phyloP scores from a whole-genome alignment of 2,888 invertebrate species.

The Spodoptera picta region DNA sequence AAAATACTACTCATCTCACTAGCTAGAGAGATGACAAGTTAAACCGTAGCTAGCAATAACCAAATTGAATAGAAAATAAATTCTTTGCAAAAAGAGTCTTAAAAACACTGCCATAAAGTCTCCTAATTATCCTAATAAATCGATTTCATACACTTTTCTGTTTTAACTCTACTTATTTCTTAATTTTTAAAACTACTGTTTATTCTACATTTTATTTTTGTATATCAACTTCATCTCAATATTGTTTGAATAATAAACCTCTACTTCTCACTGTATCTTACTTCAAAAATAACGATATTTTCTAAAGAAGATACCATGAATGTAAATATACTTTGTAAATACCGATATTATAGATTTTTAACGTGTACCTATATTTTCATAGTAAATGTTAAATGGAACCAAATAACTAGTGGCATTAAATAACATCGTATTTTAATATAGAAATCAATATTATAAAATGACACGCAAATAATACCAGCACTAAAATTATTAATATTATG shows the following conservation, averaged over 20 bases:
- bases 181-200: too few relatives aligned
- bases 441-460: slow-evolving; percentile 18
- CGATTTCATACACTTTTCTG: background rate
- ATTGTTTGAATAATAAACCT: background rate
- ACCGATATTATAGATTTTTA: slow-evolving; percentile 74
- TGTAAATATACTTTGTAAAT: slow-evolving; percentile 72
- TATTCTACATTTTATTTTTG: background rate
- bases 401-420: slow-evolving; percentile 74
- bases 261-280: slow-evolving; percentile 13
- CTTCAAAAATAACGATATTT: slow-evolving; percentile 57
- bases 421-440: slow-evolving; percentile 47
- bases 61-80: slow-evolving; percentile 9
- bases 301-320: slow-evolving; percentile 63
- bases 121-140: background rate
- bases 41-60: slow-evolving; percentile 31
- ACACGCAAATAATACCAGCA: slow-evolving; percentile 53
- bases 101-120: slow-evolving; percentile 66
- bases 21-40: slow-evolving; percentile 5
- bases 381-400: slow-evolving; percentile 87
- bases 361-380: slow-evolving; percentile 88
- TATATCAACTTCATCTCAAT: too few relatives aligned
- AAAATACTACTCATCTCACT: too few relatives aligned
- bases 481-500: slow-evolving; percentile 39
- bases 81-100: slow-evolving; percentile 39
- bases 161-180: too few relatives aligned